phyloP scores from a whole-genome alignment of 2,797 vertebrate species.

The Cottoperca gobio region DNA sequence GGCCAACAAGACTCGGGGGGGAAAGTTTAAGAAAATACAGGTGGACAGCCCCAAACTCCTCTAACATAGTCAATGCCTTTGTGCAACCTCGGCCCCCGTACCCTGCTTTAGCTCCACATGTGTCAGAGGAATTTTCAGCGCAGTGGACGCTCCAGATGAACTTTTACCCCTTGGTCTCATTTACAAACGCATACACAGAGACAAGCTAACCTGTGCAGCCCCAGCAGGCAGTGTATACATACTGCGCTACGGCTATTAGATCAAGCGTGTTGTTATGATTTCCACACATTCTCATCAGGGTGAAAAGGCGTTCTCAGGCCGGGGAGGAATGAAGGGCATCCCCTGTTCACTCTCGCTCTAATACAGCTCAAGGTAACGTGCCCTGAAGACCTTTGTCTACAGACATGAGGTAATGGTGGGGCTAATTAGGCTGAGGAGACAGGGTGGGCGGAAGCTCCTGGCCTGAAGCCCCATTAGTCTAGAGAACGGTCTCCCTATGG shows the following conservation, averaged over 20 bases:
- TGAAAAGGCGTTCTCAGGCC: slow-evolving; percentile 41
- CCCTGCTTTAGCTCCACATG: slow-evolving; percentile 74
- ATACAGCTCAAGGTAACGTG: slow-evolving; percentile 75
- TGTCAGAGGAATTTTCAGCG: slow-evolving; percentile 65
- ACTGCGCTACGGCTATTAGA: slow-evolving; percentile 45
- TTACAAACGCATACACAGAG: slow-evolving; percentile 45
- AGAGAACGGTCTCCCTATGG: slow-evolving; percentile 45
- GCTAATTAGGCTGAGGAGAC: slow-evolving; percentile 71
- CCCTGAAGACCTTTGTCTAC: slow-evolving; percentile 66
- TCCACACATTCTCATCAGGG: slow-evolving; percentile 51
- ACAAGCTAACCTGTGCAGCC: slow-evolving; percentile 33
- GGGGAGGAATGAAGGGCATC: slow-evolving; percentile 58
- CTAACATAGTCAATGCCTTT: slow-evolving; percentile 70
- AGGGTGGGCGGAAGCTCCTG: slow-evolving; percentile 62
- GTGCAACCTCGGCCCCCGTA: slow-evolving; percentile 46
- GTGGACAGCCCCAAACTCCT: slow-evolving; percentile 68
- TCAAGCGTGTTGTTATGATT: slow-evolving; percentile 62
- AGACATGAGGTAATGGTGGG: slow-evolving; percentile 82
- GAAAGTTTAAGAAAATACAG: slow-evolving; percentile 86
- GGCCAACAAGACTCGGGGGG: slow-evolving; percentile 60
- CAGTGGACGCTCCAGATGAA: slow-evolving; percentile 61
- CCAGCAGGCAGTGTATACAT: slow-evolving; percentile 40
- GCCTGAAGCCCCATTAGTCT: slow-evolving; percentile 59
- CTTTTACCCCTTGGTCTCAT: slow-evolving; percentile 66
- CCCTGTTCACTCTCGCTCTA: slow-evolving; percentile 41